phyloP scores from a whole-genome alignment of 2,888 invertebrate genomes.

The Andricus quercusramuli region DNA sequence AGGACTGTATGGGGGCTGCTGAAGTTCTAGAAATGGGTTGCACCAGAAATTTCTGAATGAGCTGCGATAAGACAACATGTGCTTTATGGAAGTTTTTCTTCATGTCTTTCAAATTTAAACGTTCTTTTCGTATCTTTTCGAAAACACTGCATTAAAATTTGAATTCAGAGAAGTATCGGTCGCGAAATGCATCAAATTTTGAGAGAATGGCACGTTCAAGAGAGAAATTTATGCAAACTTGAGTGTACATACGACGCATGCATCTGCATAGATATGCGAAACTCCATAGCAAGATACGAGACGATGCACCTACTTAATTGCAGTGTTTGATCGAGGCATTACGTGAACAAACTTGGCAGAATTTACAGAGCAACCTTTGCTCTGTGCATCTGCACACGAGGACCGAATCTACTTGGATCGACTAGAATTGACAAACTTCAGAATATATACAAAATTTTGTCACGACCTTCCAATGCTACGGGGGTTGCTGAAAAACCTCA shows the following conservation, averaged over 20 bases:
- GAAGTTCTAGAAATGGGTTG: too few relatives aligned
- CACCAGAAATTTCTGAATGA: too few relatives aligned
- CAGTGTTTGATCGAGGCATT: constrained; percentile 66
- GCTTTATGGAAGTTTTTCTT: too few relatives aligned
- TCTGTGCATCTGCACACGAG: constrained; percentile 49
- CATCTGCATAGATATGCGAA: constrained; percentile 51
- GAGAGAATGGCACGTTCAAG: constrained; percentile 14
- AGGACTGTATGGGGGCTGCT: too few relatives aligned
- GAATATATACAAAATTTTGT: not conserved
- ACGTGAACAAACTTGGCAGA: constrained; percentile 60
- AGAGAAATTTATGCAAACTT: constrained; percentile 36
- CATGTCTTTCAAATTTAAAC: too few relatives aligned
- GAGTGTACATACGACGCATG: constrained; percentile 36
- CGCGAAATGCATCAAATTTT: not conserved
- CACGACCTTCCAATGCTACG: not conserved
- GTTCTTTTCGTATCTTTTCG: accelerated
- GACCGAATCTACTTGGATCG: constrained; percentile 39
- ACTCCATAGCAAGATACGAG: constrained; percentile 56
- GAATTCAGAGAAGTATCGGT: not conserved
- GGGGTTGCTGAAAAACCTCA: too few relatives aligned
- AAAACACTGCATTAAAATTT: not conserved
- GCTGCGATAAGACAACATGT: too few relatives aligned
- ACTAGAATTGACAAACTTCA: constrained; percentile 20
- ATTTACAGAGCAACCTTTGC: constrained; percentile 52
- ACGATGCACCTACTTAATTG: constrained; percentile 66